Conservation (phyloP, 1,140 invertebrate species). For the Hesperophylax magnus region DNA sequence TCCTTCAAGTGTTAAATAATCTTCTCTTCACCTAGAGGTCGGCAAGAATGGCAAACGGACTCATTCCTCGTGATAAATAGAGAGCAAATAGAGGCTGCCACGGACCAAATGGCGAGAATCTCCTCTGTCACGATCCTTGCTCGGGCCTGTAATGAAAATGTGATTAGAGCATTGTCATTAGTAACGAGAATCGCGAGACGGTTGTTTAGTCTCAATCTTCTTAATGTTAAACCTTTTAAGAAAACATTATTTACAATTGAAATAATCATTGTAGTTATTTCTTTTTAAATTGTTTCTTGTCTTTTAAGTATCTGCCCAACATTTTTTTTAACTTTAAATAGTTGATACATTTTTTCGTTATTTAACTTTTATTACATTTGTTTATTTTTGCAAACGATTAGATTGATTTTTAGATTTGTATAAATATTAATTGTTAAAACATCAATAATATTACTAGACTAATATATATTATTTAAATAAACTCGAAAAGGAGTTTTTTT, state of each 20-base stretch:
- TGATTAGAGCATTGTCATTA: conserved; percentile 43
- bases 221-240: conserved; percentile 10
- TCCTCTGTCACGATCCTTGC: conserved; percentile 33
- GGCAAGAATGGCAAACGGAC: conserved; percentile 25
- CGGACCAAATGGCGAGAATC: conserved; percentile 26
- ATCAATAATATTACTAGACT: too few relatives aligned
- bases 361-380: too few relatives aligned
- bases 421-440: too few relatives aligned
- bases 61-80: conserved; percentile 40
- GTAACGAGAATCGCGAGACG: not conserved
- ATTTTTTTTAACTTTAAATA: too few relatives aligned
- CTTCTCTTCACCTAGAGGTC: conserved; percentile 12
- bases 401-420: too few relatives aligned
- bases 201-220: not conserved
- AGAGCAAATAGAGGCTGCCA: conserved; percentile 42
- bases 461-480: too few relatives aligned
- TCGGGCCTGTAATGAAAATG: conserved; percentile 37
- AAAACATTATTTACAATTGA: not conserved
- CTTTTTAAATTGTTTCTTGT: too few relatives aligned
- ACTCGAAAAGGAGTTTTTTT: too few relatives aligned
- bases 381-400: too few relatives aligned
- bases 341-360: too few relatives aligned
- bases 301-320: too few relatives aligned
- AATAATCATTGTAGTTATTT: too few relatives aligned
- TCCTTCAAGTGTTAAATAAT: conserved; percentile 18